phyloP scores from a whole-genome alignment of 2,797 vertebrate genomes.

The Lagodon rhomboides region DNA sequence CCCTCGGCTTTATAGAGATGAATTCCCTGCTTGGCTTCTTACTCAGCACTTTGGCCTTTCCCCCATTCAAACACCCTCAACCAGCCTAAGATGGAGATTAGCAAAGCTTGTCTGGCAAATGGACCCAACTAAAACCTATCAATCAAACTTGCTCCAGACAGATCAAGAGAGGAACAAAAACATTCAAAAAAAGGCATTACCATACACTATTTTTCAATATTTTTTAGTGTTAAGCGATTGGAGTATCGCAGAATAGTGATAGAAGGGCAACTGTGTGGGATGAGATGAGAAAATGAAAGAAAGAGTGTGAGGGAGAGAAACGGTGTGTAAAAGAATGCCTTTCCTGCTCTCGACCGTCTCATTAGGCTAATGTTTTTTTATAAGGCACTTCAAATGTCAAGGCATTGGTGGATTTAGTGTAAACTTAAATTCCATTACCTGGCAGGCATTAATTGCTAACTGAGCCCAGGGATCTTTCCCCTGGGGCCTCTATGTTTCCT shows the following conservation, averaged over 20 bases:
- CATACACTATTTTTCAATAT: conserved; percentile 44
- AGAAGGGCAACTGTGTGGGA: conserved; percentile 9
- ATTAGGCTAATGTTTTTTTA: conserved; percentile 99
- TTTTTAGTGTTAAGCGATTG: conserved; percentile 80
- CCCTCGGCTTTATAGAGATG: conserved; percentile 85
- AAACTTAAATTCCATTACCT: conserved; percentile 99
- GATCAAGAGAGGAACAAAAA: conserved; percentile 43
- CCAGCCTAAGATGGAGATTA: conserved; percentile 82
- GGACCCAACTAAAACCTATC: conserved; percentile 84
- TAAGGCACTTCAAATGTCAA: conserved; percentile 98
- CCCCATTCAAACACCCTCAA: conserved; percentile 78
- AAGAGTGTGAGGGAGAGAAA: conserved; percentile 32
- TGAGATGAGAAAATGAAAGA: conserved; percentile 37
- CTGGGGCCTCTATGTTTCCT: conserved; percentile 96
- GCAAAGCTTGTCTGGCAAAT: conserved; percentile 83
- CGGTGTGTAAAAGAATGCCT: conserved; percentile 65
- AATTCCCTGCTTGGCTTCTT: conserved; percentile 86
- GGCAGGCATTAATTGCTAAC: conserved; percentile 99
- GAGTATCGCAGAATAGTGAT: conserved; percentile 63
- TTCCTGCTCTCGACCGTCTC: conserved; percentile 92
- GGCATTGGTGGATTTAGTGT: conserved; percentile 98
- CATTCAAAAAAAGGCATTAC: conserved; percentile 35
- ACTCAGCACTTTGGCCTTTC: conserved; percentile 86
- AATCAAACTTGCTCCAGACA: conserved; percentile 75
- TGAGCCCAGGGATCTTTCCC: conserved; percentile 95